Conservation (phyloP, 1,140 invertebrate genomes). For the Pseudomyrmex sp. region DNA sequence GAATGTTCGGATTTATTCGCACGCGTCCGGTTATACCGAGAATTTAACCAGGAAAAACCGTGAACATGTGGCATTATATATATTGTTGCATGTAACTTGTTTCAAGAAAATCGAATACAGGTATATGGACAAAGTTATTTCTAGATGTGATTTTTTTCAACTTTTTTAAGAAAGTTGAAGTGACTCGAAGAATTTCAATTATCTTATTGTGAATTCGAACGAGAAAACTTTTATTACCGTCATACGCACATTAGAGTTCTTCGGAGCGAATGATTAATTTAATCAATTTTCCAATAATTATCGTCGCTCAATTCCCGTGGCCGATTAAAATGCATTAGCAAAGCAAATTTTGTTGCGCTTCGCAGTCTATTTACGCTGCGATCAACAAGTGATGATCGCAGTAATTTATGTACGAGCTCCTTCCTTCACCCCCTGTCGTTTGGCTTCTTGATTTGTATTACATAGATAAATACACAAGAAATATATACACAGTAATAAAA, state of each 20-base stretch:
- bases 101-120: too few relatives aligned
- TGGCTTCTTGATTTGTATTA: neutral
- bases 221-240: neutral
- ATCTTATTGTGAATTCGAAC: neutral
- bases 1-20: constrained; percentile 2
- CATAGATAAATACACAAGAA: too few relatives aligned
- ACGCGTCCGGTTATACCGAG: constrained; percentile 1
- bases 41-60: constrained; percentile 37
- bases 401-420: neutral
- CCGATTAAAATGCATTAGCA: constrained; percentile 47
- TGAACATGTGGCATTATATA: too few relatives aligned
- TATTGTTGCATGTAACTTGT: too few relatives aligned
- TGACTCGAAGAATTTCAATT: too few relatives aligned
- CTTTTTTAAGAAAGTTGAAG: neutral
- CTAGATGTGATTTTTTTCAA: constrained; percentile 5
- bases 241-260: neutral
- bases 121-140: too few relatives aligned
- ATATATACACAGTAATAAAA: neutral
- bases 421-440: neutral
- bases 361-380: constrained; percentile 6
- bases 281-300: constrained; percentile 35
- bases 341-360: constrained; percentile 35
- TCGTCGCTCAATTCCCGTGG: neutral
- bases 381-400: constrained; percentile 53
- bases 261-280: neutral